Evolutionary conservation across 2,888 invertebrate genomes (phyloP).

Genomic region (Polydrusus pterygomalis): DNA sequence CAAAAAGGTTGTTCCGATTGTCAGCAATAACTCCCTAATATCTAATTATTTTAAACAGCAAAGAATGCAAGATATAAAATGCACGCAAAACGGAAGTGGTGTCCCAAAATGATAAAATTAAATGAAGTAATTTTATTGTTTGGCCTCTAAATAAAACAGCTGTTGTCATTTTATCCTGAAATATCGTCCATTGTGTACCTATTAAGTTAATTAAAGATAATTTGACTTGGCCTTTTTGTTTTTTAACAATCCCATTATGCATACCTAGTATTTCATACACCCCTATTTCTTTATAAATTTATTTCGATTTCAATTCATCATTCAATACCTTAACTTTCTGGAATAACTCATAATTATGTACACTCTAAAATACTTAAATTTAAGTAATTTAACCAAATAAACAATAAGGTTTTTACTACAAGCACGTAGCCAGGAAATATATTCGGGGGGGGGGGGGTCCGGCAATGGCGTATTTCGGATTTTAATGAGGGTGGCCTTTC

Average conservation of each 20-base stretch:
- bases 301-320: not conserved
- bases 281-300: not conserved
- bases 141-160: slow-evolving; percentile 38
- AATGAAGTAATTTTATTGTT: slow-evolving; percentile 36
- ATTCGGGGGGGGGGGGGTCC: too few species aligned
- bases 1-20: not conserved
- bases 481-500: too few species aligned
- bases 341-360: too few species aligned
- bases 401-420: too few species aligned
- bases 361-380: too few species aligned
- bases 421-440: too few species aligned
- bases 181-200: slow-evolving; percentile 36
- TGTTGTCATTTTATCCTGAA: slow-evolving; percentile 38
- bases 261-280: not conserved
- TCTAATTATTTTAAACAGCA: not conserved
- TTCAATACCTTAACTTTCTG: too few species aligned
- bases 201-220: slow-evolving; percentile 26
- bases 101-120: slow-evolving; percentile 44
- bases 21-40: not conserved
- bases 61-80: slow-evolving; percentile 3
- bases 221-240: slow-evolving; percentile 4
- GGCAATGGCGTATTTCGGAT: too few species aligned
- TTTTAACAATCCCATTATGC: slow-evolving; percentile 12
- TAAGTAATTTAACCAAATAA: too few species aligned
- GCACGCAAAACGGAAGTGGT: slow-evolving; percentile 28